Evolutionary conservation across 2,888 invertebrate genomes (phyloP).

Genomic region (Leistus spinibarbis): DNA sequence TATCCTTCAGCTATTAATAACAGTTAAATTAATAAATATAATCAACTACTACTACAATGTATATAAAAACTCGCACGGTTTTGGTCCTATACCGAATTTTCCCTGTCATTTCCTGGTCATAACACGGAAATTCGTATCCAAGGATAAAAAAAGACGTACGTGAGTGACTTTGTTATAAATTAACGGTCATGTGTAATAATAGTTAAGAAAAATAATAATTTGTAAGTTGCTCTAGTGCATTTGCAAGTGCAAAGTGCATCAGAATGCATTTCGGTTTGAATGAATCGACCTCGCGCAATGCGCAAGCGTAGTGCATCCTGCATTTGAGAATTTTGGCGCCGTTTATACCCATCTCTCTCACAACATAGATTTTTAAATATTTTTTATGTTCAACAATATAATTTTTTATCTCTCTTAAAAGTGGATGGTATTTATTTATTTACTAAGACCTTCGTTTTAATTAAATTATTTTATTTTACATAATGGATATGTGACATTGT

Average conservation of each 20-base stretch:
- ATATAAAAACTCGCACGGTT: not conserved
- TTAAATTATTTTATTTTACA: not conserved
- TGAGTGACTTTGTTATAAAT: no score
- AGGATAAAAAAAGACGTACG: not conserved
- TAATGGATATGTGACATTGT: not conserved
- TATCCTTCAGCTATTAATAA: no score
- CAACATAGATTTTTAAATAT: no score
- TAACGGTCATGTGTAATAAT: no score
- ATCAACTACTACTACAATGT: no score
- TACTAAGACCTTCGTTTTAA: not conserved
- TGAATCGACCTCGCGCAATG: slow-evolving; percentile 39
- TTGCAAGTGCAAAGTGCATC: slow-evolving; percentile 26
- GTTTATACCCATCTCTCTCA: slow-evolving; percentile 28
- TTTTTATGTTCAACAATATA: slow-evolving; percentile 2
- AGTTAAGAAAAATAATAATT: no score
- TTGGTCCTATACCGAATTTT: not conserved
- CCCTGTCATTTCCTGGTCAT: not conserved
- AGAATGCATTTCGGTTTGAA: slow-evolving; percentile 36
- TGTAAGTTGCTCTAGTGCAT: not conserved
- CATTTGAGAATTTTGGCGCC: slow-evolving; percentile 35
- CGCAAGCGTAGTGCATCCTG: slow-evolving; percentile 35
- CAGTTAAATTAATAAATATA: no score
- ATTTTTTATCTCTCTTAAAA: slow-evolving; percentile 11
- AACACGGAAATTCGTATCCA: not conserved
- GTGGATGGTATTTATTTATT: not conserved